Conservation (phyloP, 2,113 vertebrate genomes). For the Heterotilapia buettikoferi region DNA sequence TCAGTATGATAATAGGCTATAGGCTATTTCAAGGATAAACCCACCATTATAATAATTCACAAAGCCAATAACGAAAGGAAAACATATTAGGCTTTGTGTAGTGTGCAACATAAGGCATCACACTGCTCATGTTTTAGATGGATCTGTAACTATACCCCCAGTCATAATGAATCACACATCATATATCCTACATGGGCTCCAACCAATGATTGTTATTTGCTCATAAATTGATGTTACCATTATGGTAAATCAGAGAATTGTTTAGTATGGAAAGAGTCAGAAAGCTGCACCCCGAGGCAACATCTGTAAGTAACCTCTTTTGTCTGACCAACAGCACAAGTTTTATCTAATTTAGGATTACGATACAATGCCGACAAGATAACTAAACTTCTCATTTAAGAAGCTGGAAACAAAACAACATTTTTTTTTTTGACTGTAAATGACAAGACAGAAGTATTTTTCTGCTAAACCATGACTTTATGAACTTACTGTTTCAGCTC, state of each 20-base stretch:
- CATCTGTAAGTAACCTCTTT: neutral
- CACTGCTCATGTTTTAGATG: constrained; percentile 23
- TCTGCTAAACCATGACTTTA: neutral
- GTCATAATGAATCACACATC: constrained; percentile 13
- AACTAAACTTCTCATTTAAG: neutral
- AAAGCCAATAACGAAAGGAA: constrained; percentile 43
- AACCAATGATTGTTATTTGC: neutral
- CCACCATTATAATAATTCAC: constrained; percentile 63
- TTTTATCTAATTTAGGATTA: neutral
- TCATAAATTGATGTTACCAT: neutral
- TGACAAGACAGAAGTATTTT: neutral
- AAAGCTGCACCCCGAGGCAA: neutral
- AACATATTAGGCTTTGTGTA: constrained; percentile 49
- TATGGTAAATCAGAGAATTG: neutral
- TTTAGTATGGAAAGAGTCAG: neutral
- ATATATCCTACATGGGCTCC: neutral
- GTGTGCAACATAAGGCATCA: constrained; percentile 34
- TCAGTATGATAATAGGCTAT: constrained; percentile 63
- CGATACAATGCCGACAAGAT: neutral
- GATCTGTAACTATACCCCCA: constrained; percentile 11
- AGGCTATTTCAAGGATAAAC: constrained; percentile 68
- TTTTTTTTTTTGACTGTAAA: neutral
- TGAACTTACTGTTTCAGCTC: neutral
- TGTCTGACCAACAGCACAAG: neutral
- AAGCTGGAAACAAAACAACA: neutral